phyloP scores from a whole-genome alignment of 2,797 vertebrate genomes.

The Geotrypetes seraphini region DNA sequence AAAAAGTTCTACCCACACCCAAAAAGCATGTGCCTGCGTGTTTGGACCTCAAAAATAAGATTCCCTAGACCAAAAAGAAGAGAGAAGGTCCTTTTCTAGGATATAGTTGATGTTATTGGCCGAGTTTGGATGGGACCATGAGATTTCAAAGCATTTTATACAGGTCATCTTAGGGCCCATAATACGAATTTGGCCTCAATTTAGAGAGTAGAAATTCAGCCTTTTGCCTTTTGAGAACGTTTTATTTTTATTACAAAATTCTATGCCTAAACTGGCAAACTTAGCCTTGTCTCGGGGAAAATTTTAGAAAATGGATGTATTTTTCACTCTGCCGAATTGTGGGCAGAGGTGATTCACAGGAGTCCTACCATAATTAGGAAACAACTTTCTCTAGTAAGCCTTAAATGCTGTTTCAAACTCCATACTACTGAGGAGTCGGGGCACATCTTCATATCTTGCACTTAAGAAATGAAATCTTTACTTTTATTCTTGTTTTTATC shows the following conservation, averaged over 20 bases:
- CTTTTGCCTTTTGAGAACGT: conserved; percentile 4
- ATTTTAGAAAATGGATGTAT: no score
- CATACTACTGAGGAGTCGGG: conserved; percentile 40
- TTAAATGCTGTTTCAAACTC: conserved; percentile 46
- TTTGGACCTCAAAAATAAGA: no score
- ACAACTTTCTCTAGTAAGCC: conserved; percentile 47
- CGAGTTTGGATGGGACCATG: no score
- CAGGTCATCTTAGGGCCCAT: neutral
- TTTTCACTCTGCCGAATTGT: conserved; percentile 32
- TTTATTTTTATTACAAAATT: conserved; percentile 11
- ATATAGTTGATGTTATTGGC: conserved; percentile 20
- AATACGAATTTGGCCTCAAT: neutral
- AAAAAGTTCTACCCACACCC: no score
- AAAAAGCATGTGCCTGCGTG: conserved; percentile 12
- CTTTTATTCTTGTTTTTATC: conserved; percentile 20
- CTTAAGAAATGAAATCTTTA: no score
- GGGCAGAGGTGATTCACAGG: conserved; percentile 34
- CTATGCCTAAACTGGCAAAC: conserved; percentile 17
- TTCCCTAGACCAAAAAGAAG: conserved; percentile 5
- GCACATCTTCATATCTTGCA: conserved; percentile 36
- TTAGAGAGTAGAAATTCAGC: neutral
- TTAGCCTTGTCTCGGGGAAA: conserved; percentile 22
- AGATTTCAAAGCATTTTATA: no score
- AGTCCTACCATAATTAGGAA: conserved; percentile 41
- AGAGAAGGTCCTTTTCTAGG: neutral